phyloP scores from a whole-genome alignment of 2,113 vertebrate species.

The Austrofundulus limnaeus region DNA sequence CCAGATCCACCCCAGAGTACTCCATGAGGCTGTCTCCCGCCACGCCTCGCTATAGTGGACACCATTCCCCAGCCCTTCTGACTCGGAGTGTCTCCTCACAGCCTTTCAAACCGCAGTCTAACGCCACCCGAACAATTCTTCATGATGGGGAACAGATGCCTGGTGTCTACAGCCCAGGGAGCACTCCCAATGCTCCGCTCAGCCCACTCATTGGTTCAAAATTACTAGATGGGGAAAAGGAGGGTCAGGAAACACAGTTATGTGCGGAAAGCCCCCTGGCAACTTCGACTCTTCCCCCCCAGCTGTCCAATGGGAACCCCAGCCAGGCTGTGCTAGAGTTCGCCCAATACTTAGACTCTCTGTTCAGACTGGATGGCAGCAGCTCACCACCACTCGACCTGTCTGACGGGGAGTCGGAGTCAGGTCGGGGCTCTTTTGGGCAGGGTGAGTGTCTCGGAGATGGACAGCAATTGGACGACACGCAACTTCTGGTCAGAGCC shows the following conservation, averaged over 20 bases:
- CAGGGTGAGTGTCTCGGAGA: constrained; percentile 88
- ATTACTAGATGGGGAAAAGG: constrained; percentile 41
- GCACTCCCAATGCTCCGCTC: constrained; percentile 62
- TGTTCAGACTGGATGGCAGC: constrained; percentile 95
- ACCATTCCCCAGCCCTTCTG: constrained; percentile 69
- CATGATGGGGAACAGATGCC: constrained; percentile 64
- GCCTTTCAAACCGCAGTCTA: constrained; percentile 58
- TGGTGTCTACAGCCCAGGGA: constrained; percentile 67
- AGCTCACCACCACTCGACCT: constrained; percentile 93
- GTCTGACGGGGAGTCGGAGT: constrained; percentile 81
- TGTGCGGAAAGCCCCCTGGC: constrained; percentile 40
- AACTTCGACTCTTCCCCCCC: constrained; percentile 59
- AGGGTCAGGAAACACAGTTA: constrained; percentile 48
- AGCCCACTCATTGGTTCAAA: constrained; percentile 56
- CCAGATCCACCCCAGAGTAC: constrained; percentile 61
- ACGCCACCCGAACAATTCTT: constrained; percentile 50
- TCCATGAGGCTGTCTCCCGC: constrained; percentile 66
- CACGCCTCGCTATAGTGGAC: constrained; percentile 69
- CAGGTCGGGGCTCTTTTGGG: constrained; percentile 75
- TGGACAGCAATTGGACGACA: constrained; percentile 82
- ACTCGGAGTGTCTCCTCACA: constrained; percentile 64
- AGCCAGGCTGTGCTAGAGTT: constrained; percentile 98
- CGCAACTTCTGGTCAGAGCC: constrained; percentile 91
- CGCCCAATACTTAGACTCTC: constrained; percentile 96
- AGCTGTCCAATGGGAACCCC: constrained; percentile 89